Conservation (phyloP, 2,113 vertebrate species). For the Gopherus evgoodei region DNA sequence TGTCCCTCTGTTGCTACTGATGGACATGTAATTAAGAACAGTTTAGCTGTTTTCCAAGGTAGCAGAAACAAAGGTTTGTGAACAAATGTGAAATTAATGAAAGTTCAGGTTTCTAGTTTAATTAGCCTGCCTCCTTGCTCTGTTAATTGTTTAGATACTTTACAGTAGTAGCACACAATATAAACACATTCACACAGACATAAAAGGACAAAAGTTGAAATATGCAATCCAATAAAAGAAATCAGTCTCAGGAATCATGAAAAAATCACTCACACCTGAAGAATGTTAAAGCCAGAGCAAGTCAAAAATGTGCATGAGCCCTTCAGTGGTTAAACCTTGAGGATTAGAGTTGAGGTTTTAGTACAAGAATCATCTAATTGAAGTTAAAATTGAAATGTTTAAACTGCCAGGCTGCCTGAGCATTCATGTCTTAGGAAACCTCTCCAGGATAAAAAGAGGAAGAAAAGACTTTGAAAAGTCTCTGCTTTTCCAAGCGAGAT, state of each 20-base stretch:
- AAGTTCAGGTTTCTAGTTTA: neutral
- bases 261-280: neutral
- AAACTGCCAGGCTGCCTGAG: neutral
- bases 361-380: neutral
- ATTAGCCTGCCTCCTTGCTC: neutral
- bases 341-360: neutral
- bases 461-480: neutral
- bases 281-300: neutral
- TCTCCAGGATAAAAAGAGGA: neutral
- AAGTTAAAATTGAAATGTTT: neutral
- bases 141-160: neutral
- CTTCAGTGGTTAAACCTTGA: neutral
- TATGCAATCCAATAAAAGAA: neutral
- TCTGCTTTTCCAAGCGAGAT: rapidly evolving
- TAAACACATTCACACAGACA: neutral
- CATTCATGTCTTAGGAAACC: neutral
- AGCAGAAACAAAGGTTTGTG: neutral
- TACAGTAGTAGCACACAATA: neutral
- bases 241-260: neutral
- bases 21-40: neutral
- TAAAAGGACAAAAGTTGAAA: neutral
- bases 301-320: neutral
- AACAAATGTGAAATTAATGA: neutral
- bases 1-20: neutral
- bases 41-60: neutral